Evolutionary conservation across 2,888 invertebrate genomes (phyloP).

Genomic region (Lordiphosa fenestrarum): DNA sequence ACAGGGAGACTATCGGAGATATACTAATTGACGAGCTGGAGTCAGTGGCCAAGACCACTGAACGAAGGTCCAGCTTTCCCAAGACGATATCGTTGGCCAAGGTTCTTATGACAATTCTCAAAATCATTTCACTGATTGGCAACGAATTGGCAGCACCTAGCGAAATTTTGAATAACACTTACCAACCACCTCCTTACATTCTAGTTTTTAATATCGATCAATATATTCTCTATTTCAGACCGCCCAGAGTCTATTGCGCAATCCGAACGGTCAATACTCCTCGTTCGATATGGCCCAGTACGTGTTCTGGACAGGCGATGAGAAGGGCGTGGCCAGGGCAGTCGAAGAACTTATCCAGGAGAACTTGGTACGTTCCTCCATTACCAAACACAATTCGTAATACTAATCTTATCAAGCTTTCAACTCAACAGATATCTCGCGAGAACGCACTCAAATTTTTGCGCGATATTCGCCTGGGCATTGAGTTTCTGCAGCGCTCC

Average conservation of each 20-base stretch:
- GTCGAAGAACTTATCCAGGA: constrained; percentile 89
- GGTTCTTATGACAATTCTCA: constrained; percentile 71
- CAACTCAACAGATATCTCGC: constrained; percentile 83
- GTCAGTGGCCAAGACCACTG: constrained; percentile 68
- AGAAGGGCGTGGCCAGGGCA: constrained; percentile 87
- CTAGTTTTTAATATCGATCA: constrained; percentile 1
- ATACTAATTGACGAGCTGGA: constrained; percentile 67
- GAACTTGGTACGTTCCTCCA: constrained; percentile 83
- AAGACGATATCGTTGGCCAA: constrained; percentile 75
- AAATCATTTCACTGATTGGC: constrained; percentile 42
- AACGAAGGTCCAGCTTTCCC: constrained; percentile 64
- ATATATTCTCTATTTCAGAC: constrained; percentile 79
- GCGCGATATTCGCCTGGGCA: constrained; percentile 88
- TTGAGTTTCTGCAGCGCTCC: constrained; percentile 85
- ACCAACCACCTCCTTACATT: neutral
- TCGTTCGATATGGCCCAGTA: constrained; percentile 91
- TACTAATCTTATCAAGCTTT: neutral
- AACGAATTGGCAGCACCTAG: constrained; percentile 43
- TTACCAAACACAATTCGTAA: neutral
- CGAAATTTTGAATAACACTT: constrained; percentile 25
- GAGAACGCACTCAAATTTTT: constrained; percentile 88
- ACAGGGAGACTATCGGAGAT: constrained; percentile 75
- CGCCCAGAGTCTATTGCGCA: constrained; percentile 79
- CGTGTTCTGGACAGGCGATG: constrained; percentile 91
- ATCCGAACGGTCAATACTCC: constrained; percentile 85